A percentile compares a stretch with the other conserved stretches of the same genome.
Evolutionary conservation across 2,888 invertebrate genomes (phyloP).

Genomic region (Incurvaria masculella): DNA sequence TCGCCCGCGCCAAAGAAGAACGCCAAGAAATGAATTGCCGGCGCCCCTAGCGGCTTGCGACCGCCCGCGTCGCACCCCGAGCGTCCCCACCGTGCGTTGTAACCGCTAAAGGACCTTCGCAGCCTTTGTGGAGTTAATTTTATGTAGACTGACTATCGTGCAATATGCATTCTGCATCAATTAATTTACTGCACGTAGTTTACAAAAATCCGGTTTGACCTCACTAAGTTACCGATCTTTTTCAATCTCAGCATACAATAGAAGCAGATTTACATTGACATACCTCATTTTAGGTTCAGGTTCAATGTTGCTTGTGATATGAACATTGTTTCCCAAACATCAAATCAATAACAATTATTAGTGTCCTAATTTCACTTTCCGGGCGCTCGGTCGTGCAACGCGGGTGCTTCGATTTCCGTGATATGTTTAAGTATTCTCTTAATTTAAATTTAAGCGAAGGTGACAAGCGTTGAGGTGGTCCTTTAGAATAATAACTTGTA

Average conservation of each 20-base stretch:
- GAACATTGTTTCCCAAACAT: no score
- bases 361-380: no score
- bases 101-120: neutral
- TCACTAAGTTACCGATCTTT: constrained; percentile 36
- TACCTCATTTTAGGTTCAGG: no score
- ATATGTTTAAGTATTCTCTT: neutral
- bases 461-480: neutral
- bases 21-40: constrained; percentile 47
- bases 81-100: neutral
- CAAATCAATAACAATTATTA: no score
- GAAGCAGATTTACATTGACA: no score
- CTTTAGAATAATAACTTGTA: neutral
- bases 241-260: constrained; percentile 53
- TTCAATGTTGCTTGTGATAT: no score
- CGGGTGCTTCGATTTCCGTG: no score
- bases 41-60: constrained; percentile 12
- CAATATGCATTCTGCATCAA: neutral
- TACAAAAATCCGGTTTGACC: constrained; percentile 44
- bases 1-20: constrained; percentile 70
- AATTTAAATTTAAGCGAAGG: neutral
- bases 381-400: no score
- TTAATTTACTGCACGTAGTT: constrained; percentile 26
- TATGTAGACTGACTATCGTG: neutral
- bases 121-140: neutral
- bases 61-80: constrained; percentile 8